Evolutionary conservation across 2,113 vertebrate genomes (phyloP), one percentile per base, ranked within the genome.

Genomic region (Pluvialis apricaria): DNA sequence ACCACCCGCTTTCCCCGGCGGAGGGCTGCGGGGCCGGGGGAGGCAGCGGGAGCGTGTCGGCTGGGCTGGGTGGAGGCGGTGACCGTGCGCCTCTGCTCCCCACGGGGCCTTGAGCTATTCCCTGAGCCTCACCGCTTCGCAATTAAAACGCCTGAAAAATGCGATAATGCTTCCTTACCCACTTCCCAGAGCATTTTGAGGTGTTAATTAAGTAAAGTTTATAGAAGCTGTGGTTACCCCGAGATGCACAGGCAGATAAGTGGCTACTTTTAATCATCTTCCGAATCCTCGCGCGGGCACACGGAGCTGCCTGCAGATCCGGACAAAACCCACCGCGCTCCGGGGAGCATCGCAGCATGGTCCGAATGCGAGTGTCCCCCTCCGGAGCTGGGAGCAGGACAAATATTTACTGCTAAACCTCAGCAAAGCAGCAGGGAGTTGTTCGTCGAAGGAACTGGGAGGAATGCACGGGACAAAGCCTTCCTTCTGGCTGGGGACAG

Each of bases 151-250:
- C 82, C 79, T 15, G 0, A 80, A 96, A 97, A 91, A 88, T 0
- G 5, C 0, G 90, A 95, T 96, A 96, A 86, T 82, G 87, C 54
- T 88, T 87, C 89, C 28, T 89, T 97, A 95, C 34, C 95, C 49
- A 5, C 81, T 96, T 96, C 97, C 96, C 86, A 94, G 86, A 94
- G 95, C 72, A 91, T 94, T 96, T 36, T 89, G 92, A 94, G 94
- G 92, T 68, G 91, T 29, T 92, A 86, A 89, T 93, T 93, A 93
- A 69, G 57, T 71, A 44, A 84, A 64, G 90, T 69, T 96, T 88
- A 68, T 28, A 96, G 88, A 88, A 88, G 36, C 83, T 83, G 94
- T 68, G 95, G 95, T 96, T 96, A 93, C 58, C 77, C 88, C 0
- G 0, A 95, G 96, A 93, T 91, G 80, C 34, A 44, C 32, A 17